Evolutionary conservation across 2,888 invertebrate species (phyloP), one percentile per base, ranked within the genome.

Genomic region (Antheraea yamamai): DNA sequence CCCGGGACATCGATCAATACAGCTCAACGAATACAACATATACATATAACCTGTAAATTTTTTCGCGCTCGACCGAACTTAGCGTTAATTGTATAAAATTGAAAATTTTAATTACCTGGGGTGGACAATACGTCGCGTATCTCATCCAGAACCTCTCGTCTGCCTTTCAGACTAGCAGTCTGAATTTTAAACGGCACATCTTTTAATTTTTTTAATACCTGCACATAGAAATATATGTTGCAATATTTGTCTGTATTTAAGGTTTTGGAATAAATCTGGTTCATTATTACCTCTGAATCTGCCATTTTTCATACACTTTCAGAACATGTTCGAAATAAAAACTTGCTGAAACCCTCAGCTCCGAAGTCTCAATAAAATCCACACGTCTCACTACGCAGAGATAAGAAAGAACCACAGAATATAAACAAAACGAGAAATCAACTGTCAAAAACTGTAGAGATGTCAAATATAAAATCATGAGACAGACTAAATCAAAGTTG

Each of bases 141-240:
- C 94, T 96, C 96, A 83, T 96, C 91, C 79, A 97, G 93, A 84
- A 97, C 95, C 88, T 96, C 94, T 87, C 96, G 96, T 86, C 97
- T 95, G 86, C 96, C 96, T 87, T 96, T 96, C 87, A 96, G 93
- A 92, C 97, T 97, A 80, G 97, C 95, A 85, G 96, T 96, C 90
- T 97, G 97, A 84, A 97, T 95, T 91, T 96, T 96, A 88, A 96
- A 96, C 76, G 97, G 96, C 85, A 97, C 95, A 95, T 97, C 97
- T 91, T 97, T 97, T 82, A 97, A 92, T 85, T 96, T 96, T 91
- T 95, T 96, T 81, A 96, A 91, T 81, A 97, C 93, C 97, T 97
- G 92, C 76, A 74, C 81, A 86, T 74, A 85, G 76, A 87, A 78
- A 76, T 51, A 78, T 77, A 30, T 72, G 76, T 83, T 74, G 47